These are phyloP conservation scores for Anaspis maculata DNA, from an alignment of 2,888 invertebrate species.

Conservation along the genomic window DNA sequence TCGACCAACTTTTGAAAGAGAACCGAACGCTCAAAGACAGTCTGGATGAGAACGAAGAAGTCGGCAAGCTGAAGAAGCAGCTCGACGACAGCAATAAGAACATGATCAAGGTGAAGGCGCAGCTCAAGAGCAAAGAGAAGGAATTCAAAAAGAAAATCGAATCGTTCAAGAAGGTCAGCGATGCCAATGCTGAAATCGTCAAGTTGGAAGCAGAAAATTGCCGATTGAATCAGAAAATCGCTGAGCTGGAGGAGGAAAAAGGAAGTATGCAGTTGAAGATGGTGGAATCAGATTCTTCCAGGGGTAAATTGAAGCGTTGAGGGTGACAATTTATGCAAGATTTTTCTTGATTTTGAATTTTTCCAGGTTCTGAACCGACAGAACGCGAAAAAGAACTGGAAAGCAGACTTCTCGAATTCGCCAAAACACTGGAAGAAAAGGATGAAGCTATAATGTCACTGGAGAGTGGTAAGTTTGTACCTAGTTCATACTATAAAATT, in stretches of 20 bases:
- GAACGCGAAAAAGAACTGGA: constrained; percentile 29
- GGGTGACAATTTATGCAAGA: constrained; percentile 1
- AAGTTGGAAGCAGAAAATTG: constrained; percentile 55
- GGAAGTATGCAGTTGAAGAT: constrained; percentile 81
- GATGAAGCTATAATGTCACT: constrained; percentile 27
- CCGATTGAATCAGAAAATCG: constrained; percentile 63
- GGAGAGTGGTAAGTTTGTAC: constrained; percentile 32
- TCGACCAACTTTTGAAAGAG: constrained; percentile 10
- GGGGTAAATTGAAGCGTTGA: too few species aligned
- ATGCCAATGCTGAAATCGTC: constrained; percentile 59
- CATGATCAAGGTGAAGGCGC: constrained; percentile 67
- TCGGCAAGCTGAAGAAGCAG: constrained; percentile 55
- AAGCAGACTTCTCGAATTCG: constrained; percentile 21
- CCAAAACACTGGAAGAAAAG: constrained; percentile 25
- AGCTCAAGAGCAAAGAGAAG: constrained; percentile 63
- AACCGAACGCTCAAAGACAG: constrained; percentile 16
- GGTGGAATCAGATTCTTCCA: constrained; percentile 68
- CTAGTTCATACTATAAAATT: constrained; percentile 2
- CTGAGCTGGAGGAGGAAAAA: constrained; percentile 77
- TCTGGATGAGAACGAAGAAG: constrained; percentile 30
- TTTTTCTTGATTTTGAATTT: constrained; percentile 5
- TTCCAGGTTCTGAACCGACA: too few species aligned
- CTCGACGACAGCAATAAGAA: constrained; percentile 67
- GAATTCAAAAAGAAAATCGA: constrained; percentile 68
- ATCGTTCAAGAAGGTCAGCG: constrained; percentile 57